Percentiles rank a stretch among this genome's conserved stretches.
Evolutionary conservation across 1,140 invertebrate genomes (phyloP).

Genomic region (Macrosteles quadrilineatus): DNA sequence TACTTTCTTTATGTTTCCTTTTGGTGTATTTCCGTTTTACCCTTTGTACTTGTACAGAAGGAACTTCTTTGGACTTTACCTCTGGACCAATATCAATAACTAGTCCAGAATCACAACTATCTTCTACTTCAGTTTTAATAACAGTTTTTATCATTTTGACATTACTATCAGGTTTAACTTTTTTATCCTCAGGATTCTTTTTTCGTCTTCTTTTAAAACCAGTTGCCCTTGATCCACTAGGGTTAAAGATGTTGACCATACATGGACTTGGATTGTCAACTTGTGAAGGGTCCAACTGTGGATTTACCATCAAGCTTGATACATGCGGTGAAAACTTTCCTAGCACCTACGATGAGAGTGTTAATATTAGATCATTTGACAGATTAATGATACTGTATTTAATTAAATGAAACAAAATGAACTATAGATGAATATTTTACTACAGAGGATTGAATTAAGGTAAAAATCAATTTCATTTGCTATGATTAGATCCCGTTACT

Average conservation of each 20-base stretch:
- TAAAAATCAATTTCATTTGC: too few relatives aligned
- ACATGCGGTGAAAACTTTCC: neutral
- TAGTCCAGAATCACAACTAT: neutral
- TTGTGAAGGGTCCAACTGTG: neutral
- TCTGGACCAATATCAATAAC: neutral
- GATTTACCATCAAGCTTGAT: slow-evolving; percentile 17
- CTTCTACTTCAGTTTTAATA: neutral
- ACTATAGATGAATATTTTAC: too few relatives aligned
- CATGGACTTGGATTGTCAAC: too few relatives aligned
- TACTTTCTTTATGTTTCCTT: neutral
- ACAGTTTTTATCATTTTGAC: neutral
- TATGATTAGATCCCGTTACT: too few relatives aligned
- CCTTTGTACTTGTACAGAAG: neutral
- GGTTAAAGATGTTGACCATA: too few relatives aligned
- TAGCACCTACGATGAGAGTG: slow-evolving; percentile 18
- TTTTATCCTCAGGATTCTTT: neutral
- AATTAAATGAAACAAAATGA: too few relatives aligned
- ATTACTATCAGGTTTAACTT: too few relatives aligned
- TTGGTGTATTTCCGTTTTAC: slow-evolving; percentile 17
- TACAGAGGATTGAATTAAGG: too few relatives aligned
- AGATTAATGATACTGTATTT: too few relatives aligned
- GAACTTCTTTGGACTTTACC: neutral
- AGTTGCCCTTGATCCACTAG: too few relatives aligned
- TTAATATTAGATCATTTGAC: too few relatives aligned
- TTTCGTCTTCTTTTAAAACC: too few relatives aligned